These are phyloP conservation scores for Tyto alba DNA, from an alignment of 2,113 vertebrate species.

Conservation along the genomic window DNA sequence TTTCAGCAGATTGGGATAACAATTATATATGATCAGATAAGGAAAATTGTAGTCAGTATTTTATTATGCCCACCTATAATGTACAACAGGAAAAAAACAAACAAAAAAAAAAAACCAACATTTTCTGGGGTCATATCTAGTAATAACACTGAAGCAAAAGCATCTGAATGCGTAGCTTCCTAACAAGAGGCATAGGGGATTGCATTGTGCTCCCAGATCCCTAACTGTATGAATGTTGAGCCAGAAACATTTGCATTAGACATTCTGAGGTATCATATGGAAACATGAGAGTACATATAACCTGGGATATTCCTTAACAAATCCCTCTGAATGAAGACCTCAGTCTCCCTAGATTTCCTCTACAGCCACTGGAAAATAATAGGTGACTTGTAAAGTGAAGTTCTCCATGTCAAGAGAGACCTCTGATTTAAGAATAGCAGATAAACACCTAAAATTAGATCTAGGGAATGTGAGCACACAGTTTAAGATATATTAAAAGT, in stretches of 20 bases:
- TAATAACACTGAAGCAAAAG: neutral
- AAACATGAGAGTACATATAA: neutral
- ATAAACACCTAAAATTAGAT: neutral
- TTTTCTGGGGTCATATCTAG: neutral
- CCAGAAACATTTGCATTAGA: neutral
- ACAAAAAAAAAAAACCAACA: no score
- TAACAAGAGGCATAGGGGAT: neutral
- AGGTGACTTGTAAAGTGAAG: neutral
- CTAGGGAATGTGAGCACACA: neutral
- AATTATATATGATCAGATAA: neutral
- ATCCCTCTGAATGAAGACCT: neutral
- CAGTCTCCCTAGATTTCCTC: neutral
- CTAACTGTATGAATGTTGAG: neutral
- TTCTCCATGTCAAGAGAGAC: neutral
- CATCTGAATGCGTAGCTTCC: neutral
- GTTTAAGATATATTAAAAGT: neutral
- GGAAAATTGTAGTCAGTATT: neutral
- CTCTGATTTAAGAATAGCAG: neutral
- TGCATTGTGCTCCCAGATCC: rapidly evolving
- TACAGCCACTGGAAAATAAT: neutral
- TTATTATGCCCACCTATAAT: neutral
- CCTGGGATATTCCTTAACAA: neutral
- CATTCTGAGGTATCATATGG: neutral
- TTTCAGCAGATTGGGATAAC: neutral
- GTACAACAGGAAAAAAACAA: neutral